These are phyloP conservation scores for Gryon sp. DNA, from an alignment of 1,140 invertebrate species.

Conservation along the genomic window DNA sequence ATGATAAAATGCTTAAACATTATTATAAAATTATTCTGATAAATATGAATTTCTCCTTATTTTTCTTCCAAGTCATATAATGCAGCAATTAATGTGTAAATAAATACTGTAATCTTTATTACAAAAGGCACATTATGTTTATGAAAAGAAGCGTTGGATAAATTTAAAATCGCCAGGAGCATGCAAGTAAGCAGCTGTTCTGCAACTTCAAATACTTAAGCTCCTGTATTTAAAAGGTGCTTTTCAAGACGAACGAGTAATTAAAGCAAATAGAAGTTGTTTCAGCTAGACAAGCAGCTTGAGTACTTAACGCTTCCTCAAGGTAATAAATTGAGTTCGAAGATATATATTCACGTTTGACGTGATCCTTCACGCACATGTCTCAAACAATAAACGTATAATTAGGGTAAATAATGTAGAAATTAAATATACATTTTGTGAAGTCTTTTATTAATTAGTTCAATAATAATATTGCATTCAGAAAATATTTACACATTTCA, in stretches of 20 bases:
- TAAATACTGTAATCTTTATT: conserved; percentile 5
- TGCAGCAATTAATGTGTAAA: conserved; percentile 10
- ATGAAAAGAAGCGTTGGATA: conserved; percentile 19
- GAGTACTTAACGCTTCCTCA: conserved; percentile 36
- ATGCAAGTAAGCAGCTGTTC: conserved; percentile 24
- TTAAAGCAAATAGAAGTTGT: conserved; percentile 60
- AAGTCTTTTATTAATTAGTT: no score
- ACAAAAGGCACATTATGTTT: conserved; percentile 10
- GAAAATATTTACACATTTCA: no score
- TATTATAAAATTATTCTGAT: no score
- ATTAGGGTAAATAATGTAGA: conserved; percentile 52
- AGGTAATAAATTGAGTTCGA: conserved; percentile 46
- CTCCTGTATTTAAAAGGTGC: conserved; percentile 34
- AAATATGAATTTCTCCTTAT: no score
- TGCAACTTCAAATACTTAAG: conserved; percentile 20
- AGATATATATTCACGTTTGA: conserved; percentile 33
- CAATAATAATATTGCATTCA: no score
- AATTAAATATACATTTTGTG: no score
- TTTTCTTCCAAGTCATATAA: no score
- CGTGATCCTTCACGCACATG: conserved; percentile 16
- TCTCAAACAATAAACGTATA: conserved; percentile 39
- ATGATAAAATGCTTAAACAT: no score
- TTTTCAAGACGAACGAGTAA: conserved; percentile 46
- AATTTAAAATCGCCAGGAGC: conserved; percentile 21
- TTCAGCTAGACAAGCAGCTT: conserved; percentile 29